Percentiles rank a stretch among this genome's conserved stretches.
Conservation (phyloP, 2,888 invertebrate species). For the Mythimna vitellina region DNA sequence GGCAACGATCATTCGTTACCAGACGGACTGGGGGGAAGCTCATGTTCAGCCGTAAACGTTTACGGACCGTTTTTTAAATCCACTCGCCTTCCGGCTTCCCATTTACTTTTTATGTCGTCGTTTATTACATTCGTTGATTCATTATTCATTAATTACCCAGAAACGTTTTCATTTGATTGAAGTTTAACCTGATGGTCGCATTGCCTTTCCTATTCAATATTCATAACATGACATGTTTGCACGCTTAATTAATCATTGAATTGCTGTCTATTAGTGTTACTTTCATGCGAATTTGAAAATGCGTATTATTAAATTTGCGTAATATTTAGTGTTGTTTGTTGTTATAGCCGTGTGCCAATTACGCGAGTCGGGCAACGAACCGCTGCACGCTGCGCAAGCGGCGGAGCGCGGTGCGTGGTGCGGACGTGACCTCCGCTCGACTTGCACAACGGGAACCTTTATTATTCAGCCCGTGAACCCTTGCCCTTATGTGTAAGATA, state of each 20-base stretch:
- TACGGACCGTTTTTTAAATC: slow-evolving; percentile 36
- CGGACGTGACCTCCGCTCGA: slow-evolving; percentile 83
- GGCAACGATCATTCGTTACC: slow-evolving; percentile 2
- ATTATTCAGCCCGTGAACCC: slow-evolving; percentile 79
- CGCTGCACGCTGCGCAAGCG: slow-evolving; percentile 75
- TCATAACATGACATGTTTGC: slow-evolving; percentile 77
- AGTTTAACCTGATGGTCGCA: slow-evolving; percentile 61
- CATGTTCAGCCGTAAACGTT: slow-evolving; percentile 23
- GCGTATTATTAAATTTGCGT: slow-evolving; percentile 40
- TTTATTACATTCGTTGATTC: slow-evolving; percentile 59
- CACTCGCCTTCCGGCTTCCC: slow-evolving; percentile 40
- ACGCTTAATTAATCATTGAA: slow-evolving; percentile 72
- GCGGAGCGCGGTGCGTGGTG: slow-evolving; percentile 62
- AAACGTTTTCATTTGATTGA: slow-evolving; percentile 64
- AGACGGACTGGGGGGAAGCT: slow-evolving; percentile 2
- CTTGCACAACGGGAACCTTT: slow-evolving; percentile 77
- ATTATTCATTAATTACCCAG: slow-evolving; percentile 67
- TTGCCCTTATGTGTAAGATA: slow-evolving; percentile 71
- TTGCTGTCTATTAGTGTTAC: slow-evolving; percentile 65
- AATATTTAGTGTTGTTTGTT: slow-evolving; percentile 51
- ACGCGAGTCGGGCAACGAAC: slow-evolving; percentile 77
- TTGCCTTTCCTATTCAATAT: slow-evolving; percentile 81
- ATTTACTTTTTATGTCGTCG: slow-evolving; percentile 40
- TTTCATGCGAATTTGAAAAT: slow-evolving; percentile 59
- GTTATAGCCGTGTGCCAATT: slow-evolving; percentile 59